A percentile compares a stretch with the other conserved stretches of the same genome.
Conservation (phyloP, 1,140 invertebrate species). For the Drosophila ohnishii region DNA sequence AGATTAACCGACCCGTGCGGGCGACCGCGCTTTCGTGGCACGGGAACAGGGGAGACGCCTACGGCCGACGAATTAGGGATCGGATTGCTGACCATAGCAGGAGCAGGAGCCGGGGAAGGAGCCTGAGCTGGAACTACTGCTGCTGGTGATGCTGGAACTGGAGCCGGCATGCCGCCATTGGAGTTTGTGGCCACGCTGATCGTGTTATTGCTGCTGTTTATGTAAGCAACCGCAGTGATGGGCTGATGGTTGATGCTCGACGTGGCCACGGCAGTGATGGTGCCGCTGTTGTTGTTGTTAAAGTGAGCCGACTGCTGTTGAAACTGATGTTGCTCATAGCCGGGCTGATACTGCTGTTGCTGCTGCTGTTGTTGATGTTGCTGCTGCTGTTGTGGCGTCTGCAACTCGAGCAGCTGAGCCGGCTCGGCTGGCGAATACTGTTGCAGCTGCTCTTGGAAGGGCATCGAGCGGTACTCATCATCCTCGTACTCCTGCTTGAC, state of each 20-base stretch:
- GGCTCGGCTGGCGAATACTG: constrained; percentile 71
- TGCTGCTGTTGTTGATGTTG: constrained; percentile 62
- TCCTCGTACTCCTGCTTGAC: constrained; percentile 72
- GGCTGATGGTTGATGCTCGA: constrained; percentile 56
- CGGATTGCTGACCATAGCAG: constrained; percentile 16
- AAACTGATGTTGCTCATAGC: constrained; percentile 21
- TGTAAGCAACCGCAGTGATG: constrained; percentile 68
- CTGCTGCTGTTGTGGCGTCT: constrained; percentile 67
- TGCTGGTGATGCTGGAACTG: constrained; percentile 6
- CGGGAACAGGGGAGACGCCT: constrained; percentile 25
- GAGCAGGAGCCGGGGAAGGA: background rate
- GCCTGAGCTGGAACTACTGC: constrained; percentile 13
- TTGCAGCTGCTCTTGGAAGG: constrained; percentile 69
- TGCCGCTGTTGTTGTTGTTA: constrained; percentile 29
- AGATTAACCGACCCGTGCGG: constrained; percentile 61
- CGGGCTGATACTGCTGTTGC: constrained; percentile 47
- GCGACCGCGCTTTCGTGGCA: constrained; percentile 63
- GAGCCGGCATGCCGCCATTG: constrained; percentile 36
- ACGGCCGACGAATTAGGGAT: constrained; percentile 1
- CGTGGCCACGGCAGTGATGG: constrained; percentile 20
- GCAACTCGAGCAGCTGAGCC: constrained; percentile 58
- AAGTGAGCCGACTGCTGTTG: constrained; percentile 25
- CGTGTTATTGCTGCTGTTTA: constrained; percentile 68
- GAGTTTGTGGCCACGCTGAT: constrained; percentile 68
- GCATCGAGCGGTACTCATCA: constrained; percentile 64